Evolutionary conservation across 2,113 vertebrate species (phyloP).

Genomic region (Myanophis thanlyinensis): DNA sequence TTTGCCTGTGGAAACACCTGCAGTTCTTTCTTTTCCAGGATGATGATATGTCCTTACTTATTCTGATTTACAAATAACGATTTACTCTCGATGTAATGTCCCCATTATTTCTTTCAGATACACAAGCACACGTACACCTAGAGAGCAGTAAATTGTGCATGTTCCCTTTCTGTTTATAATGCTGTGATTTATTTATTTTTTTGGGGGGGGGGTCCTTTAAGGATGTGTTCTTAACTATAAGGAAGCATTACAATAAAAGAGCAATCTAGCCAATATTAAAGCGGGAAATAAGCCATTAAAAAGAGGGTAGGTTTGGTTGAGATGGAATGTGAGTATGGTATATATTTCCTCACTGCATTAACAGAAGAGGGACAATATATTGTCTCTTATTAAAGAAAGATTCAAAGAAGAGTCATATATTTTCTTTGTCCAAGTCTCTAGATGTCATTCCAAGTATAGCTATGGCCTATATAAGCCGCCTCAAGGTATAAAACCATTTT

Average conservation of each 20-base stretch:
- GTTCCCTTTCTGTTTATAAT: background rate
- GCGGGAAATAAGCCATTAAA: background rate
- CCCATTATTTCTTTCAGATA: background rate
- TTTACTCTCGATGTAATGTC: background rate
- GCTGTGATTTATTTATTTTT: background rate
- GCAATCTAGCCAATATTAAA: background rate
- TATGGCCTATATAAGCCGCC: background rate
- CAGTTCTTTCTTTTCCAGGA: background rate
- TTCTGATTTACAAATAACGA: background rate
- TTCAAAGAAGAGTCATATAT: background rate
- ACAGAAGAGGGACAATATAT: background rate
- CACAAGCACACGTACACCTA: background rate
- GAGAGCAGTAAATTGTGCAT: background rate
- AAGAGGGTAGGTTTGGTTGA: background rate
- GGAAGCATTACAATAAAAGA: background rate
- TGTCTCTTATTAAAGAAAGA: background rate
- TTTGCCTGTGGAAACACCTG: slow-evolving; percentile 16
- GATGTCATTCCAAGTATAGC: background rate
- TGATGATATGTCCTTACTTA: background rate
- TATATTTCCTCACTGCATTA: background rate
- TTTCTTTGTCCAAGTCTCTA: background rate
- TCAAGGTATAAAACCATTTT: background rate
- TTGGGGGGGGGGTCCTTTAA: background rate
- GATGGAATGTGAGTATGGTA: background rate
- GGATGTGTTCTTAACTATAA: background rate